Evolutionary conservation across 2,797 vertebrate species (phyloP), one percentile per base, ranked within the genome.

Genomic region (Thalassophryne amazonica): DNA sequence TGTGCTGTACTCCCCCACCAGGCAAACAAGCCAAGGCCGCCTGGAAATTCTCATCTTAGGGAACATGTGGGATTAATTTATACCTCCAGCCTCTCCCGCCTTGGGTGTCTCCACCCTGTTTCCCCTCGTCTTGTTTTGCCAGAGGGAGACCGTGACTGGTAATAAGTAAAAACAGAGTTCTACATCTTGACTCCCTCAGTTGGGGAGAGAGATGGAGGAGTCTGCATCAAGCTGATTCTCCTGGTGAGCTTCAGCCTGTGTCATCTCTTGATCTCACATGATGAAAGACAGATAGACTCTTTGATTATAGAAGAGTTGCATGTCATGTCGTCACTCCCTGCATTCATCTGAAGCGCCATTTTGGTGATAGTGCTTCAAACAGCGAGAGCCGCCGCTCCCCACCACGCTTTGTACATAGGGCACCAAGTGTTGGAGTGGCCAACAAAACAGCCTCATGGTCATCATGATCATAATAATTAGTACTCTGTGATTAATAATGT

Each of bases 31-130:
- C 31, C 7, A 2, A 22, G 71, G 60, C 60, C 15, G 65, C 65
- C 74, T 82, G 78, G 60, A 79, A 85, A 79, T 61, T 33, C 76
- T 75, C 60, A 62, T 78, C 66, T 41, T 21, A 19, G 48, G 60
- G 79, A 88, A 88, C 89, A 91, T 89, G 83, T 90, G 89, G 86
- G 73, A 84, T 73, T 85, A 41, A 88, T 91, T 90, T 88, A 71
- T 84, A 78, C 73, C 68, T 82, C 71, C 73, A 70, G 74, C 70
- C 72, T 66, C 80, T 83, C 83, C 79, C 76, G 79, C 81, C 63
- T 48, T 60, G 57, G 69, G 70, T 54, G 78, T 60, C 83, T 84
- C 89, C 88, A 73, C 86, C 85, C 85, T 63, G 57, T 72, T 78
- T 76, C 64, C 57, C 65, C 69, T 73, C 50, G 3, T 59, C 65